A percentile compares a stretch with the other conserved stretches of the same genome.
Conservation (phyloP, 2,888 invertebrate species). For the Ecliptopera silaceata region DNA sequence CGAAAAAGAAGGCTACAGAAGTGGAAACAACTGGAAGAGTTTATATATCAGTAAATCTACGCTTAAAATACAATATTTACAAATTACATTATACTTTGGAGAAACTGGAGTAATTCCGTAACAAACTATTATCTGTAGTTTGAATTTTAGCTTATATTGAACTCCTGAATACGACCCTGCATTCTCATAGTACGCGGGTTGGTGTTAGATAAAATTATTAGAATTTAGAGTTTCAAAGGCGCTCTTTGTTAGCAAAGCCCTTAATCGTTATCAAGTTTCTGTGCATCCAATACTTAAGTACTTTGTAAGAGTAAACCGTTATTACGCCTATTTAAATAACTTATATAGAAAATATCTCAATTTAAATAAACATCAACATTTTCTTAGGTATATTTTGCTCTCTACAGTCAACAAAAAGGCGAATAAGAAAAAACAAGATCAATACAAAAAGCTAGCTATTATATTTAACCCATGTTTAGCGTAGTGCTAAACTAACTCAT, state of each 20-base stretch:
- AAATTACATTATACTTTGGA: too few species aligned
- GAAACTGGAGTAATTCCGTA: too few species aligned
- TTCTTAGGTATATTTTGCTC: too few species aligned
- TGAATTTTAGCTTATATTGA: too few species aligned
- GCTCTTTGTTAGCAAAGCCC: conserved; percentile 34
- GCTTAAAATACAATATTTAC: too few species aligned
- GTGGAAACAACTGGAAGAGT: too few species aligned
- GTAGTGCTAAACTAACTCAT: conserved; percentile 28
- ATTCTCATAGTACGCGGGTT: conserved; percentile 43
- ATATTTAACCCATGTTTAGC: conserved; percentile 29
- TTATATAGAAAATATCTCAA: neutral
- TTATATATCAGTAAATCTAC: too few species aligned
- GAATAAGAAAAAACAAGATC: too few species aligned
- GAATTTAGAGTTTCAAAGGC: conserved; percentile 38
- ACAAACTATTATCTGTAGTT: too few species aligned
- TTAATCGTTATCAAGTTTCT: conserved; percentile 34
- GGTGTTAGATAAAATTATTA: conserved; percentile 41
- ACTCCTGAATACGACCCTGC: neutral
- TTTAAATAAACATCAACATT: too few species aligned
- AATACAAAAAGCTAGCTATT: conserved; percentile 24
- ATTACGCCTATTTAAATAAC: neutral
- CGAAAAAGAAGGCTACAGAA: too few species aligned
- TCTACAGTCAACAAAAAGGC: neutral
- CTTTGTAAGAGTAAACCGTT: conserved; percentile 29
- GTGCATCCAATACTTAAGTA: conserved; percentile 28